Evolutionary conservation across 2,113 vertebrate genomes (phyloP).

Genomic region (Seriola quinqueradiata): DNA sequence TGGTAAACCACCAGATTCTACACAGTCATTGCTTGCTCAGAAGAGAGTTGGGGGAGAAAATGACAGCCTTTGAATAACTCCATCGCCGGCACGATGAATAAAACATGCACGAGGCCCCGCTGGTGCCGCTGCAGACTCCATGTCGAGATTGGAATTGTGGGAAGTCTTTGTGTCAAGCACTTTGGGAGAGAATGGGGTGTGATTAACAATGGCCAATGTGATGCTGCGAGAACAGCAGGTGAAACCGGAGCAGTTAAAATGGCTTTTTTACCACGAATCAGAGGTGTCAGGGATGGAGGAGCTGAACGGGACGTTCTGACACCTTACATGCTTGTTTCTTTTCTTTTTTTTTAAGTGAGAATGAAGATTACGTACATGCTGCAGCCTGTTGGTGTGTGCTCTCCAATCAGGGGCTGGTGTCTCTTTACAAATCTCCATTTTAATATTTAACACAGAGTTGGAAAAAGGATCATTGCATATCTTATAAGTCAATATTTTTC

Average conservation of each 20-base stretch:
- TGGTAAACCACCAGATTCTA: constrained; percentile 38
- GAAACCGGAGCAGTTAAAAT: constrained; percentile 45
- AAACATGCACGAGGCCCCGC: constrained; percentile 70
- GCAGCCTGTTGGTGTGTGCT: not conserved
- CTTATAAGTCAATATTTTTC: not conserved
- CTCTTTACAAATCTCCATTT: constrained; percentile 4
- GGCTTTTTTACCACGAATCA: constrained; percentile 35
- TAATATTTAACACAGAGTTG: not conserved
- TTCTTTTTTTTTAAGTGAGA: not conserved
- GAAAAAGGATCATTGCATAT: not conserved
- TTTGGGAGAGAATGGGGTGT: constrained; percentile 70
- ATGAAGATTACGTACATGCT: not conserved
- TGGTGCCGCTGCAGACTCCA: constrained; percentile 58
- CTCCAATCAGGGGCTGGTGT: not conserved
- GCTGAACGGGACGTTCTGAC: constrained; percentile 30
- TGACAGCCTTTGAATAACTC: constrained; percentile 72
- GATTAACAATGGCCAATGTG: constrained; percentile 69
- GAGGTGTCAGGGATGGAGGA: constrained; percentile 11
- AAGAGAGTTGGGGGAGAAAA: constrained; percentile 49
- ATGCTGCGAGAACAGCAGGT: constrained; percentile 60
- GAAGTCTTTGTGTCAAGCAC: constrained; percentile 61
- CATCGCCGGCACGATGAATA: constrained; percentile 74
- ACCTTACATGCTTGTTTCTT: constrained; percentile 8
- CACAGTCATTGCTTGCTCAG: constrained; percentile 39
- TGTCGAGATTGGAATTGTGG: constrained; percentile 67